These are phyloP conservation scores for Menidia beryllina DNA, from an alignment of 2,113 vertebrate genomes.

Conservation along the genomic window DNA sequence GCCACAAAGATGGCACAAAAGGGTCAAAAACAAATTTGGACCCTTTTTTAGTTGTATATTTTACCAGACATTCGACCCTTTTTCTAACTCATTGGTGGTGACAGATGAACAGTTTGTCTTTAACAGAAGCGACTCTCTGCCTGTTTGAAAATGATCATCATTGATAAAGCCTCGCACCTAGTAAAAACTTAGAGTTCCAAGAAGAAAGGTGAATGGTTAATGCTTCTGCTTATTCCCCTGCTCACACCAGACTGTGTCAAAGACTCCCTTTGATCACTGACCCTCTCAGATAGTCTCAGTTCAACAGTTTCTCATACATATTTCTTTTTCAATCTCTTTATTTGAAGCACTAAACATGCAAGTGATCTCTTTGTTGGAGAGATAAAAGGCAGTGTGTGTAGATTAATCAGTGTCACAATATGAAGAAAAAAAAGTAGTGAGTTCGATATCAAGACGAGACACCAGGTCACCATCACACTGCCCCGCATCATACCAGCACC, in stretches of 20 bases:
- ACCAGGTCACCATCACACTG: constrained; percentile 8
- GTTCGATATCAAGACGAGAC: constrained; percentile 27
- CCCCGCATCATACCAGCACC: constrained; percentile 23
- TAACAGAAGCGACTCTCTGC: no score
- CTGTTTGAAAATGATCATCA: not conserved
- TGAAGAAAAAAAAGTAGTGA: constrained; percentile 12
- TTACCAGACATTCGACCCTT: not conserved
- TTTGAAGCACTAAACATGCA: constrained; percentile 41
- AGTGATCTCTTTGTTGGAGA: constrained; percentile 33
- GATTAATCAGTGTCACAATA: constrained; percentile 32
- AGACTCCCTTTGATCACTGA: constrained; percentile 31
- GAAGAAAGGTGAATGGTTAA: constrained; percentile 1
- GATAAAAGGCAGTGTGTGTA: constrained; percentile 28
- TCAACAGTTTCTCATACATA: constrained; percentile 29
- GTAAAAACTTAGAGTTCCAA: constrained; percentile 2
- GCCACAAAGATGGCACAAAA: no score
- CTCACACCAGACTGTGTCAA: constrained; percentile 8
- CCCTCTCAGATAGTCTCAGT: constrained; percentile 31
- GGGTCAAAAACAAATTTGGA: not conserved
- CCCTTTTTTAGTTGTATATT: not conserved
- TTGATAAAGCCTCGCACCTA: not conserved
- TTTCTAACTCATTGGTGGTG: not conserved
- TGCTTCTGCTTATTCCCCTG: constrained; percentile 11
- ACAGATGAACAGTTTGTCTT: not conserved
- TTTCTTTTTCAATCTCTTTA: constrained; percentile 38